phyloP scores from a whole-genome alignment of 2,113 vertebrate species.

The Polyodon spathula region DNA sequence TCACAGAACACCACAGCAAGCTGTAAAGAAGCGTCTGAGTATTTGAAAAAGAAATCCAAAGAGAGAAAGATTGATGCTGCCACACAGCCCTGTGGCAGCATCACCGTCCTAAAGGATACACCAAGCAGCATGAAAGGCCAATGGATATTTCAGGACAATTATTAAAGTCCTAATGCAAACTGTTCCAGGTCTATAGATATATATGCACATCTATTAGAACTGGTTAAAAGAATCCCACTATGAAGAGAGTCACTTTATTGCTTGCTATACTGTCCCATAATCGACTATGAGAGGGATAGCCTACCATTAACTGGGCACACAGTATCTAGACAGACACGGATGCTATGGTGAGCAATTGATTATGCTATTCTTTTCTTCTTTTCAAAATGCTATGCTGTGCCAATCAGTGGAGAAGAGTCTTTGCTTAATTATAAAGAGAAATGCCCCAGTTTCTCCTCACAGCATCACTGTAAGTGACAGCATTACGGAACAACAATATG shows the following conservation, averaged over 20 bases:
- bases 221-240: background rate
- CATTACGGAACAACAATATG: slow-evolving; percentile 29
- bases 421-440: slow-evolving; percentile 53
- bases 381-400: slow-evolving; percentile 25
- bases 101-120: no score
- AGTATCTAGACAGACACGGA: slow-evolving; percentile 63
- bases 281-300: slow-evolving; percentile 48
- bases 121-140: no score
- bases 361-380: slow-evolving; percentile 31
- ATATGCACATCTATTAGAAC: background rate
- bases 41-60: no score
- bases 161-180: slow-evolving; percentile 14
- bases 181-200: no score
- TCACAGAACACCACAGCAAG: no score
- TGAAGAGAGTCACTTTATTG: background rate
- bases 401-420: slow-evolving; percentile 52
- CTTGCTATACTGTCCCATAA: slow-evolving; percentile 53
- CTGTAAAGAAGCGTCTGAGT: no score
- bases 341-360: slow-evolving; percentile 65
- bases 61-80: no score
- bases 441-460: slow-evolving; percentile 31
- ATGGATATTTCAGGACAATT: no score
- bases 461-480: slow-evolving; percentile 42
- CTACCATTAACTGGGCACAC: slow-evolving; percentile 57
- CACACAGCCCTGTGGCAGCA: no score